Evolutionary conservation across 1,140 invertebrate genomes (phyloP), one percentile per base, ranked within the genome.

Genomic region (Telenomus remus): DNA sequence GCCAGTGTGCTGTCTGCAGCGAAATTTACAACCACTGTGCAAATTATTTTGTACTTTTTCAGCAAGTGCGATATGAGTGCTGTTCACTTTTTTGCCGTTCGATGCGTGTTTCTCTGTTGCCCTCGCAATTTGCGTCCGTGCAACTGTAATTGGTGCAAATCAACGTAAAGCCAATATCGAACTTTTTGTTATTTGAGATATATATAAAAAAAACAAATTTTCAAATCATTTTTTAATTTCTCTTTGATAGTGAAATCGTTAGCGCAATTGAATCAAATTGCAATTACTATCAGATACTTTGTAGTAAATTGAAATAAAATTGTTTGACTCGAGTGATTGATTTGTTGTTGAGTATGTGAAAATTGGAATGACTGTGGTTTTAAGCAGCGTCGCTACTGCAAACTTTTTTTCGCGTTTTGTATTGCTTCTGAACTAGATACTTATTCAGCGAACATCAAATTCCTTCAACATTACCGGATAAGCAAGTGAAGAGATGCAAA

Each of bases 1-100:
- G 71, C 64, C 47, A 57, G 56, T 50, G 64, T 57, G 53, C 51
- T 74, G 71, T 74, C 64, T 74, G 56, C 47, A 42, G 53, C 53
- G 47, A 75, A 68, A 75, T 75, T 75, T 75, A 75, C 64, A 59
- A 42, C 64, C 46, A 33, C 53, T 53, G 47, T 59, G 72, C 72
- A 68, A 75, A 75, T 75, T 75, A 75, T 75, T 75, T 69, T 54
- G 64, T 74, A 63, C 56, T 74, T 66, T 51, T 60, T 65, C 61
- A 55, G 60, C 42, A 51, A 37, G 54, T 16, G 59, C 59, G 48
- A 64, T 59, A 42, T 51, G 60, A 53, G 9, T 48, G n/a, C 12
- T 3, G 19, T 1, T 3, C 34, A 43, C 70, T 73, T 72, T 73
- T 73, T 73, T 44, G 57, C 55, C 46, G 46, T 49, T 60, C 44